Evolutionary conservation across 2,797 vertebrate genomes (phyloP).

Genomic region (Pangasius krempfi): DNA sequence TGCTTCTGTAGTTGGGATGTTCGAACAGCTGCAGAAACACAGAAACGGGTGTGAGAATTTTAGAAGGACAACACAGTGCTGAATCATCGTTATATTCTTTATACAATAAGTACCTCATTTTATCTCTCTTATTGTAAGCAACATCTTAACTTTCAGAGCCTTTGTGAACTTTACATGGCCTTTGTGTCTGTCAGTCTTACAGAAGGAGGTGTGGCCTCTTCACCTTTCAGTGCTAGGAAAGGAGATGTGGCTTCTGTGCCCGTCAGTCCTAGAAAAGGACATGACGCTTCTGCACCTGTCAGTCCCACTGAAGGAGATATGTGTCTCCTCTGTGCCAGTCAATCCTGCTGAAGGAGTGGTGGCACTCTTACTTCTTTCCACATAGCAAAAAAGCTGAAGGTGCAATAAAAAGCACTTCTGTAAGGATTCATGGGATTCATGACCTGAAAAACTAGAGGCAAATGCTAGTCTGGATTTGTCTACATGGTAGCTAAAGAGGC

Average conservation of each 20-base stretch:
- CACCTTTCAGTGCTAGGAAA: neutral
- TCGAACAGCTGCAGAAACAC: conserved; percentile 75
- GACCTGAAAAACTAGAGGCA: neutral
- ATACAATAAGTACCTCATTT: neutral
- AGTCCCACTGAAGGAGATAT: neutral
- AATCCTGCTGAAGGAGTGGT: neutral
- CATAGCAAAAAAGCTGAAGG: neutral
- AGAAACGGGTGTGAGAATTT: neutral
- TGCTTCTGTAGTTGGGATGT: conserved; percentile 82
- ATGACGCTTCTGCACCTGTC: neutral
- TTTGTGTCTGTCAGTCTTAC: neutral
- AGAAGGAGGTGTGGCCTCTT: neutral
- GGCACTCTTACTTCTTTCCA: neutral
- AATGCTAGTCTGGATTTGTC: neutral
- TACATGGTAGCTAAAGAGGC: neutral
- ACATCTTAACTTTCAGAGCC: neutral
- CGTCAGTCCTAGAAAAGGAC: neutral
- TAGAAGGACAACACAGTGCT: neutral
- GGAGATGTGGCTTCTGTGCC: neutral
- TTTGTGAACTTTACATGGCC: neutral
- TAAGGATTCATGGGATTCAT: neutral
- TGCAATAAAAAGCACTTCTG: neutral
- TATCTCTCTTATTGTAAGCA: neutral
- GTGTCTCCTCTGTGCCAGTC: neutral
- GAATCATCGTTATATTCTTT: neutral